Conservation (phyloP, 2,113 vertebrate species). For the Coturnix japonica region DNA sequence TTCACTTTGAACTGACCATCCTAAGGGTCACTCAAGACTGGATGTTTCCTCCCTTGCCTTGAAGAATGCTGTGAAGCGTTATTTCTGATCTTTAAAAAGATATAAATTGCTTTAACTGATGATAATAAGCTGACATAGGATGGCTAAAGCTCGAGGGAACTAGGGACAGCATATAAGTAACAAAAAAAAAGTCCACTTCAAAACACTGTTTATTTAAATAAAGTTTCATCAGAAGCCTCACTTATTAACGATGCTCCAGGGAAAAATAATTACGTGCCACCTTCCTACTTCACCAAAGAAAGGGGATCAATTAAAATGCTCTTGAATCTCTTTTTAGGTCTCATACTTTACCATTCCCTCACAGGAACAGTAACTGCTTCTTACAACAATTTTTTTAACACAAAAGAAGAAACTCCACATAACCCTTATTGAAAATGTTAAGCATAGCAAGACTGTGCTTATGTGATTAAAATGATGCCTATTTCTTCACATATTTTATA, state of each 20-base stretch:
- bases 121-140: background rate
- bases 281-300: slow-evolving; percentile 43
- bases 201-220: slow-evolving; percentile 32
- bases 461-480: background rate
- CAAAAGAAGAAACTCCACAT: background rate
- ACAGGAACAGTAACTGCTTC: background rate
- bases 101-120: slow-evolving; percentile 1
- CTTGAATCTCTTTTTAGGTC: slow-evolving; percentile 37
- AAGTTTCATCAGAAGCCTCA: slow-evolving; percentile 48
- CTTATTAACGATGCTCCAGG: slow-evolving; percentile 48
- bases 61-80: background rate
- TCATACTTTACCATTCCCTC: background rate
- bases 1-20: background rate
- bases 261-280: slow-evolving; percentile 55
- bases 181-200: slow-evolving; percentile 10
- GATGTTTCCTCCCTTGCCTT: background rate
- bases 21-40: background rate
- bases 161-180: background rate
- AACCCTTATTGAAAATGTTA: background rate
- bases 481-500: background rate
- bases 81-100: slow-evolving; percentile 41
- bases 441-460: background rate
- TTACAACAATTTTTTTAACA: background rate
- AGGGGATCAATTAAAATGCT: slow-evolving; percentile 39
- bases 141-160: background rate